phyloP scores from a whole-genome alignment of 2,888 invertebrate genomes.

The Ochropleura leucogaster region DNA sequence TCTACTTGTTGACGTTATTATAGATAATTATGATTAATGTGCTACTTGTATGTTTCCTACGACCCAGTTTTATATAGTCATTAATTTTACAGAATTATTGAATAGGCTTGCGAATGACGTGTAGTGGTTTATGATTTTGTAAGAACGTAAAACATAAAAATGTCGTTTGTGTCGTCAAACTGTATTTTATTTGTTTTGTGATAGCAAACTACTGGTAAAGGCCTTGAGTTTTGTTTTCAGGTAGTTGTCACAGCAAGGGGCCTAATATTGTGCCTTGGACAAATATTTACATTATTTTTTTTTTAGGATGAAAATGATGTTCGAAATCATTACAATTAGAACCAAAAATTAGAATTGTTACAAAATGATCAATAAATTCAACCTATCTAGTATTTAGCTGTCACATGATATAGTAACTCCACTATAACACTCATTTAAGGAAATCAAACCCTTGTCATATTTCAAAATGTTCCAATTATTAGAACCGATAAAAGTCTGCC shows the following conservation, averaged over 20 bases:
- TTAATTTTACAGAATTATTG: conserved; percentile 27
- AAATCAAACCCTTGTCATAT: conserved; percentile 6
- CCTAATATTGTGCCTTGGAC: conserved; percentile 2
- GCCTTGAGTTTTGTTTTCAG: conserved; percentile 7
- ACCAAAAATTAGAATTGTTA: background rate
- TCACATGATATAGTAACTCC: background rate
- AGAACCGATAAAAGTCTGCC: background rate
- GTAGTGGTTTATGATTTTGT: conserved; percentile 30
- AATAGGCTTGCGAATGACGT: conserved; percentile 34
- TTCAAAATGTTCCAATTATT: conserved; percentile 24
- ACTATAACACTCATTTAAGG: background rate
- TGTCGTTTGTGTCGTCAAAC: conserved; percentile 24
- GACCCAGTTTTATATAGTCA: conserved; percentile 39
- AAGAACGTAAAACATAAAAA: conserved; percentile 27
- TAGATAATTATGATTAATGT: conserved; percentile 48
- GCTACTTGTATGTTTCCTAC: conserved; percentile 42
- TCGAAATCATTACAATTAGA: background rate
- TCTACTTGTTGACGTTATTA: conserved; percentile 47
- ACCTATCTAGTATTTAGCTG: background rate
- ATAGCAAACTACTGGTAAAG: conserved; percentile 9
- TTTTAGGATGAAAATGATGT: background rate
- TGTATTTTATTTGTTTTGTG: conserved; percentile 26
- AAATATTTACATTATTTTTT: background rate
- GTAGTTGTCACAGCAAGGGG: background rate
- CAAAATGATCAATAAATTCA: background rate